phyloP scores from a whole-genome alignment of 2,888 invertebrate genomes.

The Oegoconia quadripuncta region DNA sequence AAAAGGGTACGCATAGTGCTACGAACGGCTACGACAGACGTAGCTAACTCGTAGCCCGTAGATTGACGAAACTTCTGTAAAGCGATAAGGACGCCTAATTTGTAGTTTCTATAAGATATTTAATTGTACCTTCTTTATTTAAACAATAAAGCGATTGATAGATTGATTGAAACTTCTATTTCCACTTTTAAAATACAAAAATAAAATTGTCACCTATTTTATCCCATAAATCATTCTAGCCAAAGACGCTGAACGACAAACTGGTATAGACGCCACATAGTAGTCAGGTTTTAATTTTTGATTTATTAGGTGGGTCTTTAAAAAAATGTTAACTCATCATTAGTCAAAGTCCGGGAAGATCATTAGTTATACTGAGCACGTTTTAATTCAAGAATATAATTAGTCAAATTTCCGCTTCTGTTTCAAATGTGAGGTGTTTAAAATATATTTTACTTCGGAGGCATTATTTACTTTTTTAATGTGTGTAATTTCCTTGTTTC shows the following conservation, averaged over 20 bases:
- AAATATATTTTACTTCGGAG: no score
- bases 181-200: no score
- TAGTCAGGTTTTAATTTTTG: not conserved
- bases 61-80: not conserved
- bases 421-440: constrained; percentile 36
- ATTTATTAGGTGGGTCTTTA: not conserved
- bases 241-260: not conserved
- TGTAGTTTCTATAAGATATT: no score
- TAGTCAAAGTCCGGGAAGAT: constrained; percentile 38
- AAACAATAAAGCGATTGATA: no score
- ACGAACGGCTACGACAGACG: no score
- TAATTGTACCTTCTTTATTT: no score
- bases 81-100: no score
- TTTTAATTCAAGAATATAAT: constrained; percentile 42
- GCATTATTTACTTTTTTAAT: no score
- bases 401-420: constrained; percentile 32
- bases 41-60: not conserved
- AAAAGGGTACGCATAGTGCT: no score
- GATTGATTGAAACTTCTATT: no score
- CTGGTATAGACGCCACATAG: not conserved
- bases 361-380: constrained; percentile 42
- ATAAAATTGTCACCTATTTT: not conserved
- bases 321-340: constrained; percentile 38
- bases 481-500: no score
- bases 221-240: not conserved